phyloP scores from a whole-genome alignment of 2,113 vertebrate genomes.

The Sturnira hondurensis region DNA sequence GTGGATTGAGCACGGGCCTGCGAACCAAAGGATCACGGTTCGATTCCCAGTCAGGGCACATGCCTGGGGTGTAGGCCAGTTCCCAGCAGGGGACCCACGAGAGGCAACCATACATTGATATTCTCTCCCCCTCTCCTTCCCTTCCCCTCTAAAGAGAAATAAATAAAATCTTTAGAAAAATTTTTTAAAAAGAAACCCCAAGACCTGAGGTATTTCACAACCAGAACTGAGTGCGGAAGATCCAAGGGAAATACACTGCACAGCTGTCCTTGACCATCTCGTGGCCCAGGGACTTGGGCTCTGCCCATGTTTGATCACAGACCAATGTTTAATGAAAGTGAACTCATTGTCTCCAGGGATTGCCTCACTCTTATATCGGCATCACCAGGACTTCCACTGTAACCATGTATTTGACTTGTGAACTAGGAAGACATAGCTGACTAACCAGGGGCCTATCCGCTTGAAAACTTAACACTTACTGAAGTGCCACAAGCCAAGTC shows the following conservation, averaged over 20 bases:
- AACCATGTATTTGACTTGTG: background rate
- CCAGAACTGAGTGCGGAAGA: background rate
- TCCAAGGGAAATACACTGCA: background rate
- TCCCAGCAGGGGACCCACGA: too few relatives aligned
- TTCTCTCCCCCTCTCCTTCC: too few relatives aligned
- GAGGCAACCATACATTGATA: too few relatives aligned
- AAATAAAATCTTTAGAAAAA: too few relatives aligned
- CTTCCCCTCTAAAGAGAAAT: too few relatives aligned
- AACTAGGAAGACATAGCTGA: background rate
- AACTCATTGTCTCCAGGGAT: background rate
- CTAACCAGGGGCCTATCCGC: background rate
- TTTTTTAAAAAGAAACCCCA: background rate
- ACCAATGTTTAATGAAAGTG: background rate
- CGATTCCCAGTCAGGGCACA: too few relatives aligned
- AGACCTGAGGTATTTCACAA: background rate
- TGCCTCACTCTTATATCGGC: background rate
- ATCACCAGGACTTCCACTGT: background rate
- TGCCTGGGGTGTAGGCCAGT: too few relatives aligned
- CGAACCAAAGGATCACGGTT: too few relatives aligned
- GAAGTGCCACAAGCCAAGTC: background rate
- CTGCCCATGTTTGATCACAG: background rate
- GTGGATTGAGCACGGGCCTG: too few relatives aligned
- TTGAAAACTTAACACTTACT: background rate
- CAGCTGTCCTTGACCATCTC: background rate
- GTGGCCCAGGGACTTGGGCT: rapidly evolving